Evolutionary conservation across 2,797 vertebrate genomes (phyloP).

Genomic region (Scyliorhinus canicula): DNA sequence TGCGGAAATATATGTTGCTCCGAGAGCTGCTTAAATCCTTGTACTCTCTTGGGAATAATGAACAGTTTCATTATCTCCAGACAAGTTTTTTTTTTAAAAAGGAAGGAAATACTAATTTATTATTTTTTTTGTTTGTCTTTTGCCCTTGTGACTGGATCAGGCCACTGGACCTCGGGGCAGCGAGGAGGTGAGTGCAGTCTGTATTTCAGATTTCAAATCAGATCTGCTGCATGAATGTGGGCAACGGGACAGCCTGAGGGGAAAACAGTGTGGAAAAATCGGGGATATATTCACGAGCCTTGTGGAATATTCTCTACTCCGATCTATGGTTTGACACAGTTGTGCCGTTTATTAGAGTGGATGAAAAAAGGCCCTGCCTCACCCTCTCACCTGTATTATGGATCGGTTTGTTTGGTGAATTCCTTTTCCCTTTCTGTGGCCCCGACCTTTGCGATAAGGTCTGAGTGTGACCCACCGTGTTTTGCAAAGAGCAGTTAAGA

Average conservation of each 20-base stretch:
- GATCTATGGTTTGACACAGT: neutral
- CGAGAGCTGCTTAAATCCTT: neutral
- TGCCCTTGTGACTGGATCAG: neutral
- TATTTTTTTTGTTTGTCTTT: neutral
- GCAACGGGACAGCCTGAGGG: neutral
- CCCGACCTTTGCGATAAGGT: neutral
- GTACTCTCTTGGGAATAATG: neutral
- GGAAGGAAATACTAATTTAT: neutral
- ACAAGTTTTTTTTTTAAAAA: neutral
- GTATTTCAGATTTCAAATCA: neutral
- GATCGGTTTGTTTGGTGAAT: neutral
- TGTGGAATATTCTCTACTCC: neutral
- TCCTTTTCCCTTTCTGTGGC: neutral
- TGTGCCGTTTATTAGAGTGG: neutral
- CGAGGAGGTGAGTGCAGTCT: slow-evolving; percentile 25
- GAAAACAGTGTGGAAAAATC: neutral
- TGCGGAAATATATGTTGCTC: neutral
- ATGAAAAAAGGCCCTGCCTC: neutral
- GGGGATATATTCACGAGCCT: too few species aligned
- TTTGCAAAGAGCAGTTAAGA: neutral
- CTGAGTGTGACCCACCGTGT: neutral
- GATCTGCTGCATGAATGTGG: neutral
- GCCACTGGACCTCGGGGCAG: slow-evolving; percentile 12
- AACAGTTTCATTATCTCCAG: neutral
- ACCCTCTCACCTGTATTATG: too few species aligned